phyloP scores from a whole-genome alignment of 64 coral and sea anemone genomes.

The Actinia tenebrosa region DNA sequence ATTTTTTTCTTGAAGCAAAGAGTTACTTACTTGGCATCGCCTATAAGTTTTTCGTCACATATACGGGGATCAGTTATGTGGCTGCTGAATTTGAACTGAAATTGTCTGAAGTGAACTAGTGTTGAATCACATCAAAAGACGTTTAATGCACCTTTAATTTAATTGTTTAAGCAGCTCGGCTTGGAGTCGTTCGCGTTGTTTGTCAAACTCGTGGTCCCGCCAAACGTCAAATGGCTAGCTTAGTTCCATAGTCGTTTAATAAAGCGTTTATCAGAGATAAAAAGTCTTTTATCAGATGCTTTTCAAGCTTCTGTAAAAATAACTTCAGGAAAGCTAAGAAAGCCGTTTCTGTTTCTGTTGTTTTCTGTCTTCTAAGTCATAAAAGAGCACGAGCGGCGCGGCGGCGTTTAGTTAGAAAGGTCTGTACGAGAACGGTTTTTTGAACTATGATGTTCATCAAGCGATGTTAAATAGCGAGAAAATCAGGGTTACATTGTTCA shows the following conservation, averaged over 20 bases:
- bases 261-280: no score
- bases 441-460: no score
- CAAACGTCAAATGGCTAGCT: not conserved
- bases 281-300: no score
- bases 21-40: not conserved
- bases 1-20: not conserved
- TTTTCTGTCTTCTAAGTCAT: no score
- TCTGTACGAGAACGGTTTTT: no score
- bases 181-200: not conserved
- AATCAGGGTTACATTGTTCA: not conserved
- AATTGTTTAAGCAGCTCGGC: not conserved
- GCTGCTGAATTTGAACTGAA: conserved; percentile 10
- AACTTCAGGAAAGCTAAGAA: no score
- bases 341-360: no score
- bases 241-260: not conserved
- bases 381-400: no score
- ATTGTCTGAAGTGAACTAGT: conserved; percentile 8
- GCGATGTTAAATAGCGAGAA: not conserved
- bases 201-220: not conserved
- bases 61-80: not conserved
- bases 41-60: not conserved
- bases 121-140: not conserved
- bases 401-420: no score
- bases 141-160: not conserved
- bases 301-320: no score